Evolutionary conservation across 2,113 vertebrate genomes (phyloP), one percentile per base, ranked within the genome.

Genomic region (Eleginops maclovinus): DNA sequence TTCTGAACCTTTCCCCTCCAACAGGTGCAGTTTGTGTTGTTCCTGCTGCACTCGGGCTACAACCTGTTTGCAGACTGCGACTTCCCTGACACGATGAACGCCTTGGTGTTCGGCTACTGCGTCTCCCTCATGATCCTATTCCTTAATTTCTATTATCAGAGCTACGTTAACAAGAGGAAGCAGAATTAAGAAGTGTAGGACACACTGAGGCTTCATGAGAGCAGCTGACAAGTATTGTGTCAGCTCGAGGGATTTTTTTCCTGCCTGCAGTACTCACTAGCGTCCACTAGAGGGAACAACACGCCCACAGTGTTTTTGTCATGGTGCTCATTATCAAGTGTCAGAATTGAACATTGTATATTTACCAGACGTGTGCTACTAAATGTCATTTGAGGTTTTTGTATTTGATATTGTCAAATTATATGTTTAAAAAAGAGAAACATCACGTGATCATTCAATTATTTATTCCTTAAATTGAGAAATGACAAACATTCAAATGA

Each of bases 1-100:
- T 58, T 9, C 0, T 65, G 10, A 77, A 15, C 17, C 11, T 41
- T 44, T 21, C 9, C 21, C 13, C 17, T 17, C 82, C 81, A 4
- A 36, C 89, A 96, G 95, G 19, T 94, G 79, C 95, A 95, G 87
- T 94, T 94, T 79, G 46, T 93, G 75, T 88, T 95, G 50, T 88
- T 95, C 79, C 85, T 95, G 56, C 36, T 87, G 60, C 90, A 93
- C 90, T 95, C 94, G 0, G 91, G 87, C 67, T 93, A 93, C 90
- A 94, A 87, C 82, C 91, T 96, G 80, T 92, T 95, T 73, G 74
- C 92, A 3, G 93, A 95, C 31, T 95, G 93, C 21, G 83, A 86
- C 0, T 96, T 95, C 81, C 94, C 93, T 0, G 86, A 94, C 46
- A 61, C 86, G 13, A 95, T 95, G 93, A 95, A 93, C 43, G 0